Evolutionary conservation across 2,797 vertebrate species (phyloP), one percentile per base, ranked within the genome.

Genomic region (Holocentrus rufus): DNA sequence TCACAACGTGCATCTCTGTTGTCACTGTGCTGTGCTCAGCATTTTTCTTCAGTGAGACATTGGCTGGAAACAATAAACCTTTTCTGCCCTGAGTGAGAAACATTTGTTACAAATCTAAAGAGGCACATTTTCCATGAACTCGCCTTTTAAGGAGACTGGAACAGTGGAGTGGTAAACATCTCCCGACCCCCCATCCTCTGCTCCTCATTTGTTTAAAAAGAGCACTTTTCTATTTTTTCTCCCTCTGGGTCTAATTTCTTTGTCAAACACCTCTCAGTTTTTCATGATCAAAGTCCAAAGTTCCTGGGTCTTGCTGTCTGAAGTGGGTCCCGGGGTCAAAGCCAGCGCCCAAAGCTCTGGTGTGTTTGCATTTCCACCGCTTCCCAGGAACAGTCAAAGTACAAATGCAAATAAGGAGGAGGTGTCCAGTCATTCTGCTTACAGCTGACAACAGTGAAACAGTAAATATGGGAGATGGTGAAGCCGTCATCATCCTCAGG

Each of bases 71-170:
- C 74, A 72, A 30, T 34, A 15, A 49, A 49, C 27, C 1, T 54
- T 67, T 52, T 57, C 44, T 69, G 23, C n/a, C 20, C 52, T 4
- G 59, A 74, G 13, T 79, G 63, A 76, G 59, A 18, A 65, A 61
- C 77, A 62, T 69, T 85, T 85, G 79, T 82, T 86, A 22, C 60
- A 36, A 5, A 65, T 62, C 70, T 46, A 34, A 76, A 22, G 61
- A 57, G 22, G 46, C 27, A 42, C 17, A 65, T 56, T 74, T 80
- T 73, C 75, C 62, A 36, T 64, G 62, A 55, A 65, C 60, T 39
- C 18, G 17, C 18, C 36, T 65, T 68, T 23, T 42, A 50, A 58
- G 36, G 11, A 11, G 10, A 22, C 10, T 14, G 10, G 42, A 74
- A 65, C 57, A 39, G 46, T 8, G 5, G 52, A 23, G 30, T 25